phyloP scores from a whole-genome alignment of 2,797 vertebrate species.

The Ibycter americanus region DNA sequence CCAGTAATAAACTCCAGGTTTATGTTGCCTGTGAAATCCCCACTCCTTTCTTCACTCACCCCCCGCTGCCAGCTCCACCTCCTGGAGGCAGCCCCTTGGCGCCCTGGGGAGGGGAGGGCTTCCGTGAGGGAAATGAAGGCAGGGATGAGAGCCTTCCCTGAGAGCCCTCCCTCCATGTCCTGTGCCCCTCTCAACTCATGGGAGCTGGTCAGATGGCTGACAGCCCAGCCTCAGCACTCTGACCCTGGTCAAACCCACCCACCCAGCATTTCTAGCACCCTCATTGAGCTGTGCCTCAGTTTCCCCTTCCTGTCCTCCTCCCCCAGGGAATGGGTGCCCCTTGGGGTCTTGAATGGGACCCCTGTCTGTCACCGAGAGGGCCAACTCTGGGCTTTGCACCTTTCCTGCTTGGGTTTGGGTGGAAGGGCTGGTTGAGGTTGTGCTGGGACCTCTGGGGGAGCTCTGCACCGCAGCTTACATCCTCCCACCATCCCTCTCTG shows the following conservation, averaged over 20 bases:
- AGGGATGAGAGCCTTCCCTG: background rate
- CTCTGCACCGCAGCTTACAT: background rate
- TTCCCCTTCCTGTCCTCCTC: background rate
- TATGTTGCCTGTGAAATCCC: conserved; percentile 61
- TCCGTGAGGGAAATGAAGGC: background rate
- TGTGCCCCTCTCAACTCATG: rapidly evolving
- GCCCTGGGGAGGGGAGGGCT: background rate
- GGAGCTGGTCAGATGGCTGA: background rate
- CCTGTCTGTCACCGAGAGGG: background rate
- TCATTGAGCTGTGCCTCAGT: background rate
- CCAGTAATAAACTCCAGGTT: conserved; percentile 55
- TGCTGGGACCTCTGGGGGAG: background rate
- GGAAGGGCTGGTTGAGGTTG: background rate
- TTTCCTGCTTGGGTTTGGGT: background rate
- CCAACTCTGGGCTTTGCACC: background rate
- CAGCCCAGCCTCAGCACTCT: background rate
- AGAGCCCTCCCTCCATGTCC: background rate
- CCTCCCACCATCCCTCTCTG: background rate
- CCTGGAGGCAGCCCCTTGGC: background rate
- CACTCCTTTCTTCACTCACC: background rate
- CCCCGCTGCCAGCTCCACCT: rapidly evolving
- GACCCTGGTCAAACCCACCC: background rate
- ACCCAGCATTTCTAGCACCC: background rate
- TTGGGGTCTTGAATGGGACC: background rate
- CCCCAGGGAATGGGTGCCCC: background rate